Evolutionary conservation across 2,797 vertebrate genomes (phyloP), one percentile per base, ranked within the genome.

Genomic region (Parauchenoglanis punctatus): DNA sequence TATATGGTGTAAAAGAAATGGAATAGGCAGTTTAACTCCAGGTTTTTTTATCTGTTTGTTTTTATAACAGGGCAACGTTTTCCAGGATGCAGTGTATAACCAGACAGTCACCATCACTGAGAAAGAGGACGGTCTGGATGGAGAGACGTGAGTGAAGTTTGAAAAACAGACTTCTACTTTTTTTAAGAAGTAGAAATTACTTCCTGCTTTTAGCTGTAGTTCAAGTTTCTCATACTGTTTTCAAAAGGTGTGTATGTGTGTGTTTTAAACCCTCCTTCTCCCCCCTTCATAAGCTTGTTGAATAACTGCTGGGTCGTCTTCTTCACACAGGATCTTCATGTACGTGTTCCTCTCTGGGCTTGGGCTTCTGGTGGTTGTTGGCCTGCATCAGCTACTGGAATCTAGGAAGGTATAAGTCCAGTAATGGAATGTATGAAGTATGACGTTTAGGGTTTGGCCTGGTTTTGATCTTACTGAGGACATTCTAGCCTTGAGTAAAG

Each of bases 31-130:
- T 72, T 75, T 76, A 54, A 77, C n/a, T 52, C 73, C 17, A 72
- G 31, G 2, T 18, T 12, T 31, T 31, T 77, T n/a, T 46, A 0
- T 75, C n/a, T 25, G 44, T 83, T 67, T 49, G 0, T 44, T 84
- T 7, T 5, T 68, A 23, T 86, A 70, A 65, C 82, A 99, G 98
- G 98, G 97, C 56, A 98, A 98, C 5, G 17, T 97, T 59, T 99
- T 99, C 94, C 98, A 99, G 94, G 98, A 99, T 90, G 98, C 98
- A 0, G 98, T 99, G 85, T 99, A 99, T 94, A 99, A 99, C 94
- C 98, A 99, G 93, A 99, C 98, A 0, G 98, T 99, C 87, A 99
- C 98, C 54, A 95, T 99, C 91, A 99, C 97, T 11, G 98, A 99
- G 92, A 96, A 88, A 83, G 98, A 99, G 90, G 98, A 99, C 84